phyloP scores from a whole-genome alignment of 2,113 vertebrate genomes.

The Marmota flaviventris region DNA sequence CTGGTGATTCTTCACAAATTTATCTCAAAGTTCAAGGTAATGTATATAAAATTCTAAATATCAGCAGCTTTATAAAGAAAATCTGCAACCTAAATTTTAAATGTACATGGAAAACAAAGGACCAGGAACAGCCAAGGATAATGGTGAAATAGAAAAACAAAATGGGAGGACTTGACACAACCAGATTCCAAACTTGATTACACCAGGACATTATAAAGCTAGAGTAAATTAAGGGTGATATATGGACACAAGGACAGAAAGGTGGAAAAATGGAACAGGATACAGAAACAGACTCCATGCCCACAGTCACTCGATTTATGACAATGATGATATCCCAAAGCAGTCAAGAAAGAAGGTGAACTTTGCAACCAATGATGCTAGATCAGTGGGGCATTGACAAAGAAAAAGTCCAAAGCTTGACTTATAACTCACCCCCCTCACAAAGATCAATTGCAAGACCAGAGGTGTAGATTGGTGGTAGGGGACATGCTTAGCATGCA shows the following conservation, averaged over 20 bases:
- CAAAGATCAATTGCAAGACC: neutral
- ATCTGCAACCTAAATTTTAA: neutral
- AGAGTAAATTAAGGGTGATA: neutral
- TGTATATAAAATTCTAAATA: neutral
- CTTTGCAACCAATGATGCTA: neutral
- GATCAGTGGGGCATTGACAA: neutral
- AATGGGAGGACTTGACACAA: neutral
- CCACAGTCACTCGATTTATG: neutral
- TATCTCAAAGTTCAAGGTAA: neutral
- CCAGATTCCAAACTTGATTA: neutral
- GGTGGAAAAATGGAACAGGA: neutral
- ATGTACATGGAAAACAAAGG: neutral
- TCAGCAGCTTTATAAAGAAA: neutral
- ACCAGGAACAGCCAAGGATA: neutral
- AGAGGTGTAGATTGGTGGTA: neutral
- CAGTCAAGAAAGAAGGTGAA: neutral
- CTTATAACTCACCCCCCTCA: neutral
- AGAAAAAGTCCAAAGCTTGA: neutral
- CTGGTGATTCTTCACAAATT: neutral
- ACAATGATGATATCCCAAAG: neutral
- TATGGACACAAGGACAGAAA: neutral
- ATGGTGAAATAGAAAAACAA: neutral
- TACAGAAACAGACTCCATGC: neutral
- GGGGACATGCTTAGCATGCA: neutral
- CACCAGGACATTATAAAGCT: neutral